A percentile compares a stretch with the other conserved stretches of the same genome.
phyloP scores from a whole-genome alignment of 2,113 vertebrate species.

The Oreochromis spilurus region DNA sequence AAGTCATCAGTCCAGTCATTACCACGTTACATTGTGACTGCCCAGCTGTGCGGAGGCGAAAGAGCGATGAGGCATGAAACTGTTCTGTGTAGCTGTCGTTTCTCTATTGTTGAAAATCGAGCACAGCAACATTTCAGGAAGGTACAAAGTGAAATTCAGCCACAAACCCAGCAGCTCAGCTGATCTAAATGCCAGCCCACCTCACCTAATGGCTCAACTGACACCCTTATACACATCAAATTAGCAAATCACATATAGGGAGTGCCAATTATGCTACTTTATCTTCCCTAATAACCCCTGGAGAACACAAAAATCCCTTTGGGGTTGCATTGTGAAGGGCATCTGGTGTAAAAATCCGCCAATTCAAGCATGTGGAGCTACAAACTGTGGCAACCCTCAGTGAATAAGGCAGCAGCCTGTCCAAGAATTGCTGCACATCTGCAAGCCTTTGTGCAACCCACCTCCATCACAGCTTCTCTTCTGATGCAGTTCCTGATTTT shows the following conservation, averaged over 20 bases:
- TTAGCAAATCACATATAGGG: background rate
- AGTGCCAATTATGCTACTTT: background rate
- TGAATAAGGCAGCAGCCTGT: background rate
- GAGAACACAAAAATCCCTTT: background rate
- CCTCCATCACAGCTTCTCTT: background rate
- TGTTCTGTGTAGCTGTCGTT: background rate
- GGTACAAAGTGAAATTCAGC: background rate
- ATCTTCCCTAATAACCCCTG: background rate
- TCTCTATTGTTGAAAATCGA: rapidly evolving
- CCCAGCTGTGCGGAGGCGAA: background rate
- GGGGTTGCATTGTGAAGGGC: rapidly evolving
- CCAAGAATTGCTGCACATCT: rapidly evolving
- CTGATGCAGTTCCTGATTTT: background rate
- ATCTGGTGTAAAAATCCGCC: rapidly evolving
- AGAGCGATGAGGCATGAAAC: background rate
- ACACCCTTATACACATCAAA: background rate
- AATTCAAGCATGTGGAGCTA: background rate
- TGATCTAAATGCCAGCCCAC: background rate
- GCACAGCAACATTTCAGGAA: background rate
- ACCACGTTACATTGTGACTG: rapidly evolving
- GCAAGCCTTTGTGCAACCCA: background rate
- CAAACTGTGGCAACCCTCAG: rapidly evolving
- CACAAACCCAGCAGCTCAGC: background rate
- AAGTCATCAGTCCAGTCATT: background rate
- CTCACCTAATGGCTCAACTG: background rate